Conservation (phyloP, 1,140 invertebrate genomes). For the Rhagoletis zephyria region DNA sequence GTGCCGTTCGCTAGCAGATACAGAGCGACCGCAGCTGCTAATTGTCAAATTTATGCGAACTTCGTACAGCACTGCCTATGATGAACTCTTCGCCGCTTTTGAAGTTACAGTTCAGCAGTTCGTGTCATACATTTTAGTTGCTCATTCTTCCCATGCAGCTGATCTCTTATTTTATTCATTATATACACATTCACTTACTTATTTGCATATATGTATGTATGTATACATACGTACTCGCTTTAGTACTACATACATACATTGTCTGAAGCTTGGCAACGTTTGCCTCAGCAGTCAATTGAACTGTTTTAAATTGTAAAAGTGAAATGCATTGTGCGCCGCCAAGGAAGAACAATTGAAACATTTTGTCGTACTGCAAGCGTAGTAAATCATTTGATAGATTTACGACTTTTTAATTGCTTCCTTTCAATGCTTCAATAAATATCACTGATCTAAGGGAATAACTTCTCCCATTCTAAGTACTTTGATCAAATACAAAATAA, state of each 20-base stretch:
- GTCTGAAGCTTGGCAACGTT: slow-evolving; percentile 15
- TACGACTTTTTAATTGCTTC: slow-evolving; percentile 45
- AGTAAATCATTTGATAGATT: background rate
- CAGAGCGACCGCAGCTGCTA: too few species aligned
- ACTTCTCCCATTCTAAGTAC: background rate
- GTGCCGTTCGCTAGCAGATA: too few species aligned
- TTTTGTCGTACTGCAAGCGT: background rate
- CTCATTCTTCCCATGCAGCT: background rate
- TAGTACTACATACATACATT: background rate
- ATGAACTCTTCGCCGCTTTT: background rate
- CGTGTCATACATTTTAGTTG: background rate
- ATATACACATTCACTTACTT: too few species aligned
- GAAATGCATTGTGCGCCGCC: slow-evolving; percentile 9
- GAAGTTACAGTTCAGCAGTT: slow-evolving; percentile 10
- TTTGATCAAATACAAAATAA: background rate
- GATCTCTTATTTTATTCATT: too few species aligned
- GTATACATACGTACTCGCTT: too few species aligned
- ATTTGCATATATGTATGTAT: too few species aligned
- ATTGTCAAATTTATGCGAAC: too few species aligned
- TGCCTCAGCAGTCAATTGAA: background rate
- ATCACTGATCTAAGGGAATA: background rate
- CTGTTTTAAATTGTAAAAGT: slow-evolving; percentile 16
- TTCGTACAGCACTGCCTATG: background rate
- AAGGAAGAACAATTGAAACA: background rate
- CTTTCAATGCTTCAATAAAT: slow-evolving; percentile 38